Evolutionary conservation across 1,140 invertebrate species (phyloP), one percentile per base, ranked within the genome.

Genomic region (Drosophila asahinai): DNA sequence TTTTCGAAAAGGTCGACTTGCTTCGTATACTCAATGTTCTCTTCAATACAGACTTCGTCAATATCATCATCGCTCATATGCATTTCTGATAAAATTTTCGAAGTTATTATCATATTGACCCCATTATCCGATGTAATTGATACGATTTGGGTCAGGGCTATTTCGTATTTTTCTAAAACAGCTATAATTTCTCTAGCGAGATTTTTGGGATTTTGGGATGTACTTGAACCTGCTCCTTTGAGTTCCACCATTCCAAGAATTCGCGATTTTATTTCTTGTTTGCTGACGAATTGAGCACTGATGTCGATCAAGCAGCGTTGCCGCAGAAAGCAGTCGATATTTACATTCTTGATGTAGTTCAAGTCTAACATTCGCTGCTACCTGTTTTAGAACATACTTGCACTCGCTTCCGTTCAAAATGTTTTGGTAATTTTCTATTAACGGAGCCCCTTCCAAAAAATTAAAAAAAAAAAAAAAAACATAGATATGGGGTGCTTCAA

Each of bases 171-270:
- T 3, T 25, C 14, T 15, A 62, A 48, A 22, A 51, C 45, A n/a
- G 27, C 22, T 9, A 62, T 62, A 27, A 51, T 62, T 49, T 51
- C 33, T 15, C 9, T 51, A 11, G 30, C 19, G 1, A 73, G 45
- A 54, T 59, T 73, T 30, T 60, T 43, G 5, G 71, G 45, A 54
- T 59, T 73, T 30, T 60, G 51, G 5, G 71, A 51, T 36, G 54
- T 45, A 45, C 62, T 66, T 38, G 54, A 58, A 6, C 25, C 54
- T 42, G 63, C 52, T 43, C 55, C 70, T 36, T 59, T 73, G 12
- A 73, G 54, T 66, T 73, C 70, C 61, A 73, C 55, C 70, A 65
- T 65, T 19, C 55, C 70, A 9, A 73, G 55, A 30, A 73, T 66
- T 43, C 11, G 57, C 8, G 58, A 75, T 57, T 61, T 62, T n/a